Evolutionary conservation across 2,113 vertebrate species (phyloP).

Genomic region (Lasiurus cinereus): DNA sequence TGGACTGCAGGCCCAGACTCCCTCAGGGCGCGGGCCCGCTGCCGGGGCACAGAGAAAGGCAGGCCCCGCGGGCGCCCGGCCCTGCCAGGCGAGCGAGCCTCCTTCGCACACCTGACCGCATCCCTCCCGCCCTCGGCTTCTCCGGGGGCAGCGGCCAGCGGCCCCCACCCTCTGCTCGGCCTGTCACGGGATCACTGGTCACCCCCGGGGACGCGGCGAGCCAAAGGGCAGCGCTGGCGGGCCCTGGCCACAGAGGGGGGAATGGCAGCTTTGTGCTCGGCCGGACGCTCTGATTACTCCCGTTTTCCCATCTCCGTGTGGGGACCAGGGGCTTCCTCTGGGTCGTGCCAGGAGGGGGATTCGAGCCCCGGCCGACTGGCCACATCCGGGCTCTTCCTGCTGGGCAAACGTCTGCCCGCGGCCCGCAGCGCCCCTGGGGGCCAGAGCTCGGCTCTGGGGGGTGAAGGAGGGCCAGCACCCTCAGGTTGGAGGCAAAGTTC

Average conservation of each 20-base stretch:
- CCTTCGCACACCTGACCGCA: constrained; percentile 41
- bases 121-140: not conserved
- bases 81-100: not conserved
- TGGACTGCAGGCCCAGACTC: constrained; percentile 61
- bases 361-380: not conserved
- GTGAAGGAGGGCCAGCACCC: not conserved
- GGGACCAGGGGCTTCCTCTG: not conserved
- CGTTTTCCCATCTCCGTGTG: not conserved
- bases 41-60: constrained; percentile 71
- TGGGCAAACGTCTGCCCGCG: fast-evolving
- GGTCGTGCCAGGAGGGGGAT: not conserved
- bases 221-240: not conserved
- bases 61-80: constrained; percentile 9
- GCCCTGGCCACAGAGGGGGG: not conserved
- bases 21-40: constrained; percentile 61
- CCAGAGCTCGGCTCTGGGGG: not conserved
- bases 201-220: not conserved
- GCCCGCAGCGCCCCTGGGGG: fast-evolving
- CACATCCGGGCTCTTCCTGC: not conserved
- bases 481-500: not conserved
- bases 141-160: not conserved
- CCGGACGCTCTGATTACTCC: not conserved
- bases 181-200: not conserved
- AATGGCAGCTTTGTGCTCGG: no score
- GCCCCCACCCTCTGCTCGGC: constrained; percentile 65